Evolutionary conservation across 2,888 invertebrate genomes (phyloP).

Genomic region (Axea sp.): DNA sequence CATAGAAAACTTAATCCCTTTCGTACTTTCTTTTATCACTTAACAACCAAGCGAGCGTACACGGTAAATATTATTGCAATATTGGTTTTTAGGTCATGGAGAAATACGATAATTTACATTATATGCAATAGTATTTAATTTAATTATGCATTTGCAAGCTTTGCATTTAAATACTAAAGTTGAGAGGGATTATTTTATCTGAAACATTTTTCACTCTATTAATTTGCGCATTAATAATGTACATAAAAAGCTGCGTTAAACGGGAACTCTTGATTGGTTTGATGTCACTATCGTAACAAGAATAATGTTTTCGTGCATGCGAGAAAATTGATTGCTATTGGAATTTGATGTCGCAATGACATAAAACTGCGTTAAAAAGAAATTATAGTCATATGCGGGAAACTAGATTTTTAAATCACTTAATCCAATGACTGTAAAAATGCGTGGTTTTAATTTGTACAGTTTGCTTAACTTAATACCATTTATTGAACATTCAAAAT

Average conservation of each 20-base stretch:
- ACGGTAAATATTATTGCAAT: neutral
- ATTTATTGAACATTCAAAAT: too few relatives aligned
- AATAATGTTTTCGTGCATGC: slow-evolving; percentile 1
- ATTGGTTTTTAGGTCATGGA: neutral
- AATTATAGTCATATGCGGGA: too few relatives aligned
- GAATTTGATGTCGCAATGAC: neutral
- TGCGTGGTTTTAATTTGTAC: too few relatives aligned
- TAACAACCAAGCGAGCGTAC: neutral
- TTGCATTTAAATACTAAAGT: slow-evolving; percentile 7
- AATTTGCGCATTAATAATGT: slow-evolving; percentile 4
- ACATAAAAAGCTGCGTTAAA: slow-evolving; percentile 2
- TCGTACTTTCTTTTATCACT: slow-evolving; percentile 14
- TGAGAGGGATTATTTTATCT: slow-evolving; percentile 1
- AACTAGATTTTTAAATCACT: too few relatives aligned
- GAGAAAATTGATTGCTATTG: slow-evolving; percentile 9
- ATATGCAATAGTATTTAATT: neutral
- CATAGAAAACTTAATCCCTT: slow-evolving; percentile 14
- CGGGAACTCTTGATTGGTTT: slow-evolving; percentile 8
- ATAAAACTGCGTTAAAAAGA: neutral
- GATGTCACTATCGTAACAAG: slow-evolving; percentile 12
- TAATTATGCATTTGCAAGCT: neutral
- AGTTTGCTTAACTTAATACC: too few relatives aligned
- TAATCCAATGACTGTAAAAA: too few relatives aligned
- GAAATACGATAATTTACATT: slow-evolving; percentile 15
- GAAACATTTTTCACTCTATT: slow-evolving; percentile 1